Conservation (phyloP, 2,888 invertebrate species). For the Chaetogeoica ovagalla region DNA sequence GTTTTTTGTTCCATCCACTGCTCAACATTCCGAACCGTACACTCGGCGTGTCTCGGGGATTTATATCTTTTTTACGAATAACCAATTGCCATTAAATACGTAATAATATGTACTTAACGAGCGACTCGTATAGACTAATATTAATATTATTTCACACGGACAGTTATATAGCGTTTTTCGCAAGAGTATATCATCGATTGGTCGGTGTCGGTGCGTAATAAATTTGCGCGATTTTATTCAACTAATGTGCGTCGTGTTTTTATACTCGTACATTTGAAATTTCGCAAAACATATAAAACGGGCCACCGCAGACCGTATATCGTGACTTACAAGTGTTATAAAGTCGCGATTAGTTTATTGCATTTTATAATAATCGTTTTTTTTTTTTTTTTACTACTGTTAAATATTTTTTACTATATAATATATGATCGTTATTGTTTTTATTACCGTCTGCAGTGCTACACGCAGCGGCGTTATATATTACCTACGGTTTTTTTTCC, state of each 20-base stretch:
- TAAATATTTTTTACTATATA: not conserved
- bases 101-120: too few relatives aligned
- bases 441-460: constrained; percentile 8
- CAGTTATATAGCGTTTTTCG: too few relatives aligned
- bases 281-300: constrained; percentile 2
- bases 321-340: not conserved
- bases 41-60: too few relatives aligned
- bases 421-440: constrained; percentile 16
- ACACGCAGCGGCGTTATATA: not conserved
- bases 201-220: not conserved
- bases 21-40: too few relatives aligned
- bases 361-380: constrained; percentile 25
- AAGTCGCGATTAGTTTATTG: constrained; percentile 31
- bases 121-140: too few relatives aligned
- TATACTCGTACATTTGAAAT: not conserved
- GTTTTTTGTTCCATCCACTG: too few relatives aligned
- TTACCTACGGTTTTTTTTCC: not conserved
- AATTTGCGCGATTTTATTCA: not conserved
- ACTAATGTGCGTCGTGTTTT: not conserved
- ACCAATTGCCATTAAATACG: too few relatives aligned
- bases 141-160: too few relatives aligned
- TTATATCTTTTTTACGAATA: too few relatives aligned
- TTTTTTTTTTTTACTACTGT: constrained; percentile 18
- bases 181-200: too few relatives aligned
- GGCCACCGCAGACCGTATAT: not conserved